A percentile compares a stretch with the other conserved stretches of the same genome.
These are phyloP conservation scores for Myocastor coypus DNA, from an alignment of 2,113 vertebrate genomes.

Conservation along the genomic window DNA sequence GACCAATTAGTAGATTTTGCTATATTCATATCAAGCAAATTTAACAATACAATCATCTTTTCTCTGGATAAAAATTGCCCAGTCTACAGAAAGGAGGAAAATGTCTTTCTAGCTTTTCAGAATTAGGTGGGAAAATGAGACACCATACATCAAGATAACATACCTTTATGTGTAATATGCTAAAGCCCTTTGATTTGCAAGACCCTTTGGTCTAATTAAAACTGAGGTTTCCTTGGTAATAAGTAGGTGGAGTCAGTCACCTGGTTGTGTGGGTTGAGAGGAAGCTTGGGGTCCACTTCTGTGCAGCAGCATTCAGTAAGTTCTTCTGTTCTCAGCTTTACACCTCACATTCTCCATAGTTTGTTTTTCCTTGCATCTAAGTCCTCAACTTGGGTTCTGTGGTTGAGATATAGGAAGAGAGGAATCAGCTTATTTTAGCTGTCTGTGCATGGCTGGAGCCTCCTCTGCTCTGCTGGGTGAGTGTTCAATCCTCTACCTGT, in stretches of 20 bases:
- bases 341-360: not conserved
- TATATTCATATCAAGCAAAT: not conserved
- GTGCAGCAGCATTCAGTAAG: not conserved
- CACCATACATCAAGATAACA: not conserved
- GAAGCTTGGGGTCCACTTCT: not conserved
- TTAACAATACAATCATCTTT: not conserved
- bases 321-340: not conserved
- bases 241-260: not conserved
- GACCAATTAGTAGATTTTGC: not conserved
- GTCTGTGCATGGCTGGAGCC: not conserved
- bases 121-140: not conserved
- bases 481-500: not conserved
- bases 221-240: not conserved
- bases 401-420: not conserved
- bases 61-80: not conserved
- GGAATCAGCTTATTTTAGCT: not conserved
- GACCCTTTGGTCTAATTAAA: conserved; percentile 3
- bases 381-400: conserved; percentile 29
- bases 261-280: not conserved
- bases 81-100: not conserved
- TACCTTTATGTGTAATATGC: not conserved
- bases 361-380: not conserved
- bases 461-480: not conserved
- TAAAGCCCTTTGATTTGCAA: not conserved
- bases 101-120: conserved; percentile 2